These are phyloP conservation scores for Pseudochirops corinnae DNA, from an alignment of 2,797 vertebrate species.

Conservation along the genomic window DNA sequence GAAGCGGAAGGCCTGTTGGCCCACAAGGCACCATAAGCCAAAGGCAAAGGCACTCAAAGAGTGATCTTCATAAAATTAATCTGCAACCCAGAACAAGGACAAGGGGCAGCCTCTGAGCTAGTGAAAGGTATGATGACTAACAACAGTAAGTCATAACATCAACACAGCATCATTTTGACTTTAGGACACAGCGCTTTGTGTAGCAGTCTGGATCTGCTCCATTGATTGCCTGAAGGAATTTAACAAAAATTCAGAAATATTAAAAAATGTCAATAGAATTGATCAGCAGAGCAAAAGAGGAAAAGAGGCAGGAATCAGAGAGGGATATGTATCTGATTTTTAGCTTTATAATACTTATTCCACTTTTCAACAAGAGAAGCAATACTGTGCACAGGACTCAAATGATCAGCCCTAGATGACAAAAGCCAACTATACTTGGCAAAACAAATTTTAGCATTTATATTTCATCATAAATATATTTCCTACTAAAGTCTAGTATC, in stretches of 20 bases:
- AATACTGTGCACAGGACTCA: neutral
- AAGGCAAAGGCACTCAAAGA: neutral
- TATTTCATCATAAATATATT: neutral
- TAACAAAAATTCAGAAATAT: constrained; percentile 17
- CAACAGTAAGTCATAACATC: neutral
- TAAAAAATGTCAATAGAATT: neutral
- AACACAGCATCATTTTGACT: neutral
- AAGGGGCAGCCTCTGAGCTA: neutral
- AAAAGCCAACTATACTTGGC: neutral
- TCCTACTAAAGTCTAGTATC: neutral
- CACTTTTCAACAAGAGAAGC: neutral
- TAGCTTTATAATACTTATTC: neutral
- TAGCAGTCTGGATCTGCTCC: constrained; percentile 8
- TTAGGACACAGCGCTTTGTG: neutral
- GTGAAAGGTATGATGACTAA: neutral
- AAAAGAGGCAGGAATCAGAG: neutral
- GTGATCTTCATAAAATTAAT: neutral
- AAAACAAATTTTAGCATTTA: neutral
- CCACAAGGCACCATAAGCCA: neutral
- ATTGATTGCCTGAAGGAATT: constrained; percentile 35
- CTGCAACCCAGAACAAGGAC: neutral
- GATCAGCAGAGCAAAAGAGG: constrained; percentile 32
- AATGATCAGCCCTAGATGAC: neutral
- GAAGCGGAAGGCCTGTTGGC: neutral
- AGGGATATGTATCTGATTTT: neutral